Evolutionary conservation across 2,888 invertebrate species (phyloP), one percentile per base, ranked within the genome.

Genomic region (Pocota personata): DNA sequence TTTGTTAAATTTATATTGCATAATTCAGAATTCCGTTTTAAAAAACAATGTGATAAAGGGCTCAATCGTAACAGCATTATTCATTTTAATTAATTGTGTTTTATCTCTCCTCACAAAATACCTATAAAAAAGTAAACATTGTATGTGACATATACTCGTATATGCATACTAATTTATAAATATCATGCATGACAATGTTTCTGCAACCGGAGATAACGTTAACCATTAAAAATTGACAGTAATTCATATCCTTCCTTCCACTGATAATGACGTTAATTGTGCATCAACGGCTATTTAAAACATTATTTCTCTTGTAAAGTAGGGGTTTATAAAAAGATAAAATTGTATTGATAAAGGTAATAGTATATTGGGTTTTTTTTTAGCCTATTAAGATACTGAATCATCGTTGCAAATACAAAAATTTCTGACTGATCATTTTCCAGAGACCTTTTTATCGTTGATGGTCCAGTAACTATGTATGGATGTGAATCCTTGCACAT

Each of bases 231-330:
- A 76, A 66, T 66, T 64, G 52, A 66, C 75, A 76, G 66, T 76
- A 64, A 55, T 76, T 76, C 66, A 46, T 66, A 57, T 76, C 64
- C 66, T 64, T 76, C 75, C 64, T 19, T 72, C 46, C 24, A 58
- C 2, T 10, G 57, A 35, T 35, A 57, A 57, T 57, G 7, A 57
- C 37, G 57, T 19, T 57, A 57, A 57, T 57, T 57, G 8, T 21
- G 12, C 21, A 10, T 48, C 48, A 48, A 21, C 12, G 48, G 21
- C 21, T 21, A 21, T 48, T 21, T 19, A 48, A 21, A 21, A 10
- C 21, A 19, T 46, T 14, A 32, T 32, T 32, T 4, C 8, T 1
- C 32, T 32, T 32, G 35, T 2, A 10, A 35, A 35, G 12, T 35
- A 8, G 8, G 12, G 2, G 2, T 35, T 10, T 10, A 35, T 10